These are phyloP conservation scores for Rhorus exstirpatorius DNA, from an alignment of 2,888 invertebrate genomes.

Conservation along the genomic window DNA sequence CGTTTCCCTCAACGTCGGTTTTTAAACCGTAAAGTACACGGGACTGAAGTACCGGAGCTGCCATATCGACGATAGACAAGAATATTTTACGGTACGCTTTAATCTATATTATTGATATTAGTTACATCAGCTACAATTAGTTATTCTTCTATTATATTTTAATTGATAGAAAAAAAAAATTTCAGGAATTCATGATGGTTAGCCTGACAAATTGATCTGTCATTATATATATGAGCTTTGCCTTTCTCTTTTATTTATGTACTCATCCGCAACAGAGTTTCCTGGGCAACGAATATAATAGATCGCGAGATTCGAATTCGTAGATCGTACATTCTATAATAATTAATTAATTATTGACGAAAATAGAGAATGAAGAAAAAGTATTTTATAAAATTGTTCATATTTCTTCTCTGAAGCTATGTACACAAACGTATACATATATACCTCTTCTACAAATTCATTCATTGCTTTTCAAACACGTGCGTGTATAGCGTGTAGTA, in stretches of 20 bases:
- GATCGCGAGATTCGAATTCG: background rate
- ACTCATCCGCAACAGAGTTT: conserved; percentile 40
- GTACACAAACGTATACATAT: no score
- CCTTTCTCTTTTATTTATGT: no score
- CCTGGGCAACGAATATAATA: conserved; percentile 45
- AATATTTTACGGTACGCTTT: background rate
- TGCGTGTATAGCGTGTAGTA: no score
- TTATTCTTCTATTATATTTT: conserved; percentile 4
- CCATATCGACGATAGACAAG: background rate
- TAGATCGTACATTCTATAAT: no score
- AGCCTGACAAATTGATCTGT: background rate
- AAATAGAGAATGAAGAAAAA: no score
- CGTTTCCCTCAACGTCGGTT: conserved; percentile 90
- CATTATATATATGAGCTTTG: no score
- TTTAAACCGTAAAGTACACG: conserved; percentile 89
- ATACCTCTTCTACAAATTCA: no score
- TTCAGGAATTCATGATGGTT: background rate
- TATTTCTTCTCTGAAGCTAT: no score
- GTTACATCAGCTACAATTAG: background rate
- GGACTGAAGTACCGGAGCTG: conserved; percentile 87
- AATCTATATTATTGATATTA: background rate
- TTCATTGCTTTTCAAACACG: no score
- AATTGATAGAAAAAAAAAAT: background rate
- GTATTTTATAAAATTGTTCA: no score
- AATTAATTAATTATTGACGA: no score